Base-by-base conservation (phyloP, 1,140 invertebrate genomes). In the Apis mellifera region DNA sequence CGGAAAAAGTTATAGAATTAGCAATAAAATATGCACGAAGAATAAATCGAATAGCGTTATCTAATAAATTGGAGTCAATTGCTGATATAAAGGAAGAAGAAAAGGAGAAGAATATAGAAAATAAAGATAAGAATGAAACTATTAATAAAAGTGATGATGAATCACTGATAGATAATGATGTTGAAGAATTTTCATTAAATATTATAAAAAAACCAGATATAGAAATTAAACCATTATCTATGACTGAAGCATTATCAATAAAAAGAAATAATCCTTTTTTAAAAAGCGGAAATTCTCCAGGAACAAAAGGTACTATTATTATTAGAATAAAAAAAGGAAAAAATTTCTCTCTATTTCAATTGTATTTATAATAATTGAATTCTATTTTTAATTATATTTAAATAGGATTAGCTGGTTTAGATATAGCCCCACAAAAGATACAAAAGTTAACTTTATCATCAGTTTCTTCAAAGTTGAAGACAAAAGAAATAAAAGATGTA, bases 11-110 rank as follows among this genome's bases (percentile, higher is more conserved):
- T 0, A 91, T 99, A 59, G 96, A 97, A 86, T 94, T 98, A 50
- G 98, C 98, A 8, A 96, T 98, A 9, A 98, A 98, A 89, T 99
- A 99, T 94, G 97, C 98, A 8, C 96, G 96, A 8, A 96, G 97
- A 82, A 93, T 97, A 1, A 96, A 96, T 57, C 96, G 96, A 88
- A 95, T 96, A 71, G 96, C 97, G 84, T 94, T 99, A 48, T 97
- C 97, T 0, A 96, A 98, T 85, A 96, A 96, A 91, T 92, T 98
- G 15, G 93, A 95, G 83, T 86, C 92, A 1, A 93, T 94, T 23
- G 90, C 90, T 23, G 92, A 93, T 9, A 85, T 59, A 23, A 93
- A 91, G 50, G 84, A 90, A 64, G 90, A 92, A 57, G 86, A 89
- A 59, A 85, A 90, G n/a, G 84, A 89, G 1, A 92, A 92, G 68